Percentiles rank a stretch among this genome's conserved stretches.
Conservation (phyloP, 1,140 invertebrate genomes). For the Zaprionus lachaisei region DNA sequence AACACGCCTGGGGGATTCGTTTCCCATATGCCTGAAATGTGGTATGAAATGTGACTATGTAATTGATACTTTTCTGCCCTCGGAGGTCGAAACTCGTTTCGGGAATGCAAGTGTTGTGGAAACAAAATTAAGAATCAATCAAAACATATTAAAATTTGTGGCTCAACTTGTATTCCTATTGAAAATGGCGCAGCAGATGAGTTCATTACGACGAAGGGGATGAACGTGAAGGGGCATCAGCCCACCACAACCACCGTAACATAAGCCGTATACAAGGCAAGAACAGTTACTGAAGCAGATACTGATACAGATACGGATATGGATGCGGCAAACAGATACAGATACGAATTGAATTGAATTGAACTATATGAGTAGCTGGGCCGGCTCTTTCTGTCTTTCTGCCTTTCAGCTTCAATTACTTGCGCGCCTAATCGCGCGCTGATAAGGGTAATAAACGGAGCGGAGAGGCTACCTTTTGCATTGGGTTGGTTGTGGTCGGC, state of each 20-base stretch:
- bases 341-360: slow-evolving; percentile 29
- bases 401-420: slow-evolving; percentile 61
- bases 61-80: slow-evolving; percentile 69
- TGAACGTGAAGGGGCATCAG: not conserved
- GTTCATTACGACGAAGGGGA: slow-evolving; percentile 24
- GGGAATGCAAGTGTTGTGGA: slow-evolving; percentile 56
- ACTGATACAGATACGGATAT: slow-evolving; percentile 36
- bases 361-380: slow-evolving; percentile 10
- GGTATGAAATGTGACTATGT: slow-evolving; percentile 41
- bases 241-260: slow-evolving; percentile 45
- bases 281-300: slow-evolving; percentile 10
- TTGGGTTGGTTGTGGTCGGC: slow-evolving; percentile 31
- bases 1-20: not conserved
- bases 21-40: slow-evolving; percentile 14
- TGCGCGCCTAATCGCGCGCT: slow-evolving; percentile 58
- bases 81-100: slow-evolving; percentile 40
- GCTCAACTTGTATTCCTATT: slow-evolving; percentile 77
- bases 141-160: slow-evolving; percentile 83
- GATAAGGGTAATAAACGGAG: slow-evolving; percentile 68
- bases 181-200: slow-evolving; percentile 58
- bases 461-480: slow-evolving; percentile 29
- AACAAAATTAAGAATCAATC: slow-evolving; percentile 82
- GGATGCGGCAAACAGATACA: slow-evolving; percentile 26
- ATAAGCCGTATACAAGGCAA: not conserved
- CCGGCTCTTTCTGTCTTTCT: slow-evolving; percentile 12